Evolutionary conservation across 2,888 invertebrate species (phyloP), one percentile per base, ranked within the genome.

Genomic region (Calephelis perditalis): DNA sequence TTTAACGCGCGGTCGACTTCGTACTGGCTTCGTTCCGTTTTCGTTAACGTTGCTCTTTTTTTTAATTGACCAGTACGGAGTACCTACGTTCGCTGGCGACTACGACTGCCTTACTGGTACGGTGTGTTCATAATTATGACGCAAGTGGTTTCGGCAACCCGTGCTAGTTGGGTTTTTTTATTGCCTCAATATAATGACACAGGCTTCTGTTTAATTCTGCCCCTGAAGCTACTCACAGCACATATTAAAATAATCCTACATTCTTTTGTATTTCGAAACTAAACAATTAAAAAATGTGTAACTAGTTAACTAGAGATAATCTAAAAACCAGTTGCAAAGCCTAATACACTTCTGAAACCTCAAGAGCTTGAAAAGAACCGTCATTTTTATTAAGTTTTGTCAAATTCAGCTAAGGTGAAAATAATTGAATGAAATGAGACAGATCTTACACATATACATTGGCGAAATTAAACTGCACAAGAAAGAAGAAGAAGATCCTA

Each of bases 131-230:
- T 79, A 64, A 66, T 63, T 45, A 66, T 89, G 88, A 87, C 86
- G 88, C 86, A 88, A 88, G 84, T 71, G 58, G 78, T 87, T 89
- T 87, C 80, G 82, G 82, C 87, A 88, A 84, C 75, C 68, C 67
- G 72, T 62, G 69, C 65, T 66, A 65, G 65, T 67, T 71, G 68
- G 73, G 71, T 73, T 71, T 83, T 81, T 79, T 73, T 65, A 62
- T 68, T 68, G 68, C 66, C 59, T 59, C 66, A 70, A 63, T 63
- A 62, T 60, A 46, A 59, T 63, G 63, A 66, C 66, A 62, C 65
- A 59, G 62, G 47, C 15, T 49, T 49, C 49, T 49, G 49, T 9
- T 52, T 35, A 52, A 35, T 52, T 11, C 35, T 52, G 52, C 52
- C 52, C 52, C 52, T 35, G 52, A 52, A 52, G 52, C 52, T 10